Base-by-base conservation (phyloP, 2,113 vertebrate species). In the Tauraco erythrolophus region DNA sequence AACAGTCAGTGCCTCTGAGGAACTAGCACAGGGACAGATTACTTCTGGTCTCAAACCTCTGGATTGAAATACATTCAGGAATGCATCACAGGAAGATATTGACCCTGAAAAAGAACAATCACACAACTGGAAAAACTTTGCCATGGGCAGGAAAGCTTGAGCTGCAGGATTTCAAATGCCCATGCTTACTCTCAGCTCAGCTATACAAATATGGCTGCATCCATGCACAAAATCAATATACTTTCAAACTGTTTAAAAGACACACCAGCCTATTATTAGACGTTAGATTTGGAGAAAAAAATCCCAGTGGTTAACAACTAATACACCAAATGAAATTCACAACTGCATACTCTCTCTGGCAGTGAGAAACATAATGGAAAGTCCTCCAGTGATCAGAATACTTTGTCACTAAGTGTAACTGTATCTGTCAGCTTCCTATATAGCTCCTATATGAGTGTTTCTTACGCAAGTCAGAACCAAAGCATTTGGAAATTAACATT, bases 61-160 rank as follows among this genome's bases (percentile, higher is more conserved):
- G 84, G 99, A 98, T 16, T 99, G 99, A 98, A 99, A 99, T 90
- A 99, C 99, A 76, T 99, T 99, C 92, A 99, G 98, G 98, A 99
- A 99, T 17, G 99, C 99, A 17, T 99, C 99, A 84, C 99, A 99
- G 92, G 99, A 99, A 39, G 99, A 99, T 97, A 99, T 99, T 7
- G 99, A 99, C 99, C 99, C 99, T 99, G 41, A 83, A 88, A 83
- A 89, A 92, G 48, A 96, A 62, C 5, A 82, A 86, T 50, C 24
- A 56, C 28, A 83, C 7, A 30, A 70, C 41, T 35, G 24, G 33
- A 84, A 95, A 94, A 7, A 17, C 35, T 83, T 56, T 70, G 37
- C 15, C 24, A 64, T 64, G 28, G n/a, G 28, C 15, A 50, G 86
- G 53, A 75, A 89, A 89, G n/a, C 6, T 30, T 39, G 35, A 86